Evolutionary conservation across 2,113 vertebrate genomes (phyloP).

Genomic region (Aegithalos caudatus): DNA sequence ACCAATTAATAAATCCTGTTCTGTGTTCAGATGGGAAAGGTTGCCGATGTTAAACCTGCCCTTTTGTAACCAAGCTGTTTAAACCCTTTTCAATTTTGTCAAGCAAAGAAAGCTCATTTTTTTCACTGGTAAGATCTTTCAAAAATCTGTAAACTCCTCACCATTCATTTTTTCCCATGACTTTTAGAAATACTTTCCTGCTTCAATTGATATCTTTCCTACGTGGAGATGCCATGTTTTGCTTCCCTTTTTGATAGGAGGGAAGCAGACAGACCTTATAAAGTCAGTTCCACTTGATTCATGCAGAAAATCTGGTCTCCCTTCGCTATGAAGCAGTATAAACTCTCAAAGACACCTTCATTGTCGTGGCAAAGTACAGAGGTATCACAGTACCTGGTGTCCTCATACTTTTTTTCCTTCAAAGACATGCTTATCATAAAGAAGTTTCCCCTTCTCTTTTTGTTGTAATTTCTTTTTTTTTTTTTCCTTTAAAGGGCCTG

Average conservation of each 20-base stretch:
- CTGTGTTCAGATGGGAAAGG: constrained; percentile 15
- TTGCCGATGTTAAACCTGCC: not conserved
- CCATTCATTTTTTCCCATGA: not conserved
- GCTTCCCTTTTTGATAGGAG: not conserved
- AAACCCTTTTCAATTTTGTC: constrained; percentile 4
- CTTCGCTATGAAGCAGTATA: not conserved
- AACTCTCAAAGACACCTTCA: not conserved
- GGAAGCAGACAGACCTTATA: not conserved
- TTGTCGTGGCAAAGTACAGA: not conserved
- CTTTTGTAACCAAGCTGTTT: constrained; percentile 17
- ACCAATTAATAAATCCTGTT: constrained; percentile 48
- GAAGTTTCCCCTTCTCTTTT: not conserved
- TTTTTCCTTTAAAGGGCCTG: not conserved
- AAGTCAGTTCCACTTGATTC: not conserved
- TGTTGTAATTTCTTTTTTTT: not conserved
- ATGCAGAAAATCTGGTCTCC: not conserved
- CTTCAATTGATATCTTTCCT: not conserved
- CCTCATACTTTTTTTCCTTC: not conserved
- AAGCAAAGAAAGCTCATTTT: constrained; percentile 21
- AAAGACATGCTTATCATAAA: not conserved
- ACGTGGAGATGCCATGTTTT: not conserved
- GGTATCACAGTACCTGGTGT: not conserved
- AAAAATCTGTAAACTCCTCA: not conserved
- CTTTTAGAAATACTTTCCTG: constrained; percentile 28
- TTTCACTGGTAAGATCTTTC: not conserved